Evolutionary conservation across 2,888 invertebrate genomes (phyloP).

Genomic region (Notocelia uddmanniana): DNA sequence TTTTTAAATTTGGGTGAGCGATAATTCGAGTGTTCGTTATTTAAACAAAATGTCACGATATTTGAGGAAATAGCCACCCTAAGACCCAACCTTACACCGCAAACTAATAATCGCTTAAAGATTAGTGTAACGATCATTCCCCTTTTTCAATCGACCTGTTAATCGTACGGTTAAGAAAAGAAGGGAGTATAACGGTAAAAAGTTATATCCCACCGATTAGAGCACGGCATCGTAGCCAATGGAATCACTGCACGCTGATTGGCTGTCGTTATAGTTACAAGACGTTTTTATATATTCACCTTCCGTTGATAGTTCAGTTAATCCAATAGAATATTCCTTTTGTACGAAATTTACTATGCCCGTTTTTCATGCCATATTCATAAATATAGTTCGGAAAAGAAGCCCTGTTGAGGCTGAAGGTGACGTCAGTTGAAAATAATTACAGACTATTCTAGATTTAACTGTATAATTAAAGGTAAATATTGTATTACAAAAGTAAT

Average conservation of each 20-base stretch:
- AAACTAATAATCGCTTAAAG: slow-evolving; percentile 1
- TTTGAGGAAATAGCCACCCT: no score
- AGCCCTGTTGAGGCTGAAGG: no score
- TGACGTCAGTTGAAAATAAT: no score
- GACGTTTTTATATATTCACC: slow-evolving; percentile 18
- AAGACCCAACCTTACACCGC: background rate
- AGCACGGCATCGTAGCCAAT: slow-evolving; percentile 3
- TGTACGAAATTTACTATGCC: background rate
- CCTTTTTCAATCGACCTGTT: slow-evolving; percentile 25
- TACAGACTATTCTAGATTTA: no score
- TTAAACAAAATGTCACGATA: no score
- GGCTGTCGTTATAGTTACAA: slow-evolving; percentile 18
- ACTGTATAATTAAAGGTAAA: background rate
- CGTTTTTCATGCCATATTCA: background rate
- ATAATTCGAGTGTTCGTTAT: no score
- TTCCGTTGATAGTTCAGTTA: background rate
- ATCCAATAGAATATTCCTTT: background rate
- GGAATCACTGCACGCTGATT: slow-evolving; percentile 28
- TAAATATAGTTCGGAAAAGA: background rate
- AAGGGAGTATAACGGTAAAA: slow-evolving; percentile 32
- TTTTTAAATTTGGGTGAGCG: no score
- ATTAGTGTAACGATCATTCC: background rate
- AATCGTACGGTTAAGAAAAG: slow-evolving; percentile 30
- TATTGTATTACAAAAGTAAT: background rate
- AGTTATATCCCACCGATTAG: slow-evolving; percentile 40